phyloP scores from a whole-genome alignment of 1,140 invertebrate species.

The Aphidius gifuensis region DNA sequence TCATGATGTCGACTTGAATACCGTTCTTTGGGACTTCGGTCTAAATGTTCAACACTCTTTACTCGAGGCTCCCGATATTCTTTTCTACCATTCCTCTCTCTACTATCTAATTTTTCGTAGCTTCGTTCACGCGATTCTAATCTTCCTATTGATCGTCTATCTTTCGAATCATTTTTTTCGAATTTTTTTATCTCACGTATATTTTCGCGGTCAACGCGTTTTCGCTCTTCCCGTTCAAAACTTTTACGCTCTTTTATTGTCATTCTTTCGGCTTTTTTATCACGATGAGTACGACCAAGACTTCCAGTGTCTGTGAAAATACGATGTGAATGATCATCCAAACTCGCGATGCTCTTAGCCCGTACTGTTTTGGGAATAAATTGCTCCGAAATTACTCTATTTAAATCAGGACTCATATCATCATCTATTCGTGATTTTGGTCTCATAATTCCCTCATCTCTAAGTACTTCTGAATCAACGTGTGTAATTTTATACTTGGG shows the following conservation, averaged over 20 bases:
- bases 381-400: slow-evolving; percentile 28
- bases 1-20: slow-evolving; percentile 28
- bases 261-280: slow-evolving; percentile 32
- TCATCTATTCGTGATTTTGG: slow-evolving; percentile 52
- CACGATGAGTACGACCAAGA: slow-evolving; percentile 38
- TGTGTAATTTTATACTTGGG: slow-evolving; percentile 52
- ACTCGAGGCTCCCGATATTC: slow-evolving; percentile 29
- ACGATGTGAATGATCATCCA: slow-evolving; percentile 41
- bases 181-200: slow-evolving; percentile 39
- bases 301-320: slow-evolving; percentile 46
- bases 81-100: slow-evolving; percentile 24
- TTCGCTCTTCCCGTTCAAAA: slow-evolving; percentile 40
- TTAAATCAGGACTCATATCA: slow-evolving; percentile 44
- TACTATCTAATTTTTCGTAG: slow-evolving; percentile 34
- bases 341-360: slow-evolving; percentile 45
- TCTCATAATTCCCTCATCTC: slow-evolving; percentile 53
- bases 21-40: slow-evolving; percentile 30
- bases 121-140: slow-evolving; percentile 40
- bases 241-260: slow-evolving; percentile 43
- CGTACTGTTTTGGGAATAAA: slow-evolving; percentile 34
- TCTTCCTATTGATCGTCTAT: slow-evolving; percentile 34
- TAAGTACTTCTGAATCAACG: slow-evolving; percentile 50
- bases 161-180: slow-evolving; percentile 32
- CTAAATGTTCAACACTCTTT: slow-evolving; percentile 37
- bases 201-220: slow-evolving; percentile 41